Conservation (phyloP, 1,140 invertebrate genomes). For the Ctenoplectra terminalis region DNA sequence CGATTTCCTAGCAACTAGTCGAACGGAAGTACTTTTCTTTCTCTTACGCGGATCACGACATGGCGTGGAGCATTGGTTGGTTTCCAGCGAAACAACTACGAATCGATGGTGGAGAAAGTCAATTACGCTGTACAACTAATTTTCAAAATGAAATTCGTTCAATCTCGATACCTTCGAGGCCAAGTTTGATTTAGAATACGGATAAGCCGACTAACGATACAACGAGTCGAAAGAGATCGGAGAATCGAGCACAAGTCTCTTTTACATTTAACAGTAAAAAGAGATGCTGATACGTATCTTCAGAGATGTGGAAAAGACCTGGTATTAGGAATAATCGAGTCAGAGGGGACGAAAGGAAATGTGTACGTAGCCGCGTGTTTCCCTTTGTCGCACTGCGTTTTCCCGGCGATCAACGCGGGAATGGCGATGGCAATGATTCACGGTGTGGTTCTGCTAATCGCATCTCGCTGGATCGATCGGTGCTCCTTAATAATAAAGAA, state of each 20-base stretch:
- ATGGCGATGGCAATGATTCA: not conserved
- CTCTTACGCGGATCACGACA: not conserved
- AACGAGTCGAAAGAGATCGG: not conserved
- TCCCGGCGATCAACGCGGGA: not conserved
- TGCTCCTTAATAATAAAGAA: no score
- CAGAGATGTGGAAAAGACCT: no score
- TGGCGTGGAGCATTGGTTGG: not conserved
- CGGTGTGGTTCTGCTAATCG: not conserved
- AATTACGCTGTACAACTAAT: no score
- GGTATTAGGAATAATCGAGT: not conserved
- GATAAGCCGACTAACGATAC: conserved; percentile 17
- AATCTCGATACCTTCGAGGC: not conserved
- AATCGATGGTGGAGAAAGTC: no score
- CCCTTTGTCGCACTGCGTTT: not conserved
- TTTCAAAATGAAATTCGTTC: not conserved
- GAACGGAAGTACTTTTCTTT: not conserved
- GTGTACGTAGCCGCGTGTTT: not conserved
- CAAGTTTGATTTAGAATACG: conserved; percentile 26
- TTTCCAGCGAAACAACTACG: not conserved
- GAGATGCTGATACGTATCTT: no score
- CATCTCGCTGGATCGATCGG: not conserved
- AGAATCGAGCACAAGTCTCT: not conserved
- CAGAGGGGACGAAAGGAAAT: no score
- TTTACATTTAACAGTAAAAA: not conserved
- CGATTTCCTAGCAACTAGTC: not conserved